These are phyloP conservation scores for Lontra canadensis DNA, from an alignment of 2,113 vertebrate species.

Conservation along the genomic window DNA sequence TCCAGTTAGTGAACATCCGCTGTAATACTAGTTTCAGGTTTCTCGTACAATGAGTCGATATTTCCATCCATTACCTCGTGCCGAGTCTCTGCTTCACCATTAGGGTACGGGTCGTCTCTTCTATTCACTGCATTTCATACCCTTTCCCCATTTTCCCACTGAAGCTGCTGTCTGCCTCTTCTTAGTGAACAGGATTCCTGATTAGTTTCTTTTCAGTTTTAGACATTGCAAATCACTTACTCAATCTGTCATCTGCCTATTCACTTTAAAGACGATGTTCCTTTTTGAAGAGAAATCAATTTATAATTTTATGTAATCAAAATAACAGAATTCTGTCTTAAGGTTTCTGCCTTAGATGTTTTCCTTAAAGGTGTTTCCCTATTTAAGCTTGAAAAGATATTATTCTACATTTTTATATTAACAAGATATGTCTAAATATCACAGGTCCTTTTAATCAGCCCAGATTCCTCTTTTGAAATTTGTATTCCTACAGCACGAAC, in stretches of 20 bases:
- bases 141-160: neutral
- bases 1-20: neutral
- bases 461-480: neutral
- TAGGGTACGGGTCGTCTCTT: neutral
- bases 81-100: neutral
- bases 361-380: neutral
- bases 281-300: neutral
- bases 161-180: neutral
- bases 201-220: neutral
- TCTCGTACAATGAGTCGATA: neutral
- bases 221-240: neutral
- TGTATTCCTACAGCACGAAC: neutral
- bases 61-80: neutral
- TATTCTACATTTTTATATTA: neutral
- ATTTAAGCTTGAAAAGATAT: neutral
- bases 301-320: neutral
- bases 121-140: rapidly evolving
- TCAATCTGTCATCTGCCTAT: neutral
- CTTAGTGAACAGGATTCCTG: neutral
- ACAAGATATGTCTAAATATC: neutral
- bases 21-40: neutral
- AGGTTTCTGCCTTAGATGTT: neutral
- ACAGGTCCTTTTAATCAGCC: neutral
- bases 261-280: neutral
- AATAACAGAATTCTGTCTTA: neutral